phyloP scores from a whole-genome alignment of 35 echinoderm and acorn worm species.

The Strongylocentrotus purpuratus region DNA sequence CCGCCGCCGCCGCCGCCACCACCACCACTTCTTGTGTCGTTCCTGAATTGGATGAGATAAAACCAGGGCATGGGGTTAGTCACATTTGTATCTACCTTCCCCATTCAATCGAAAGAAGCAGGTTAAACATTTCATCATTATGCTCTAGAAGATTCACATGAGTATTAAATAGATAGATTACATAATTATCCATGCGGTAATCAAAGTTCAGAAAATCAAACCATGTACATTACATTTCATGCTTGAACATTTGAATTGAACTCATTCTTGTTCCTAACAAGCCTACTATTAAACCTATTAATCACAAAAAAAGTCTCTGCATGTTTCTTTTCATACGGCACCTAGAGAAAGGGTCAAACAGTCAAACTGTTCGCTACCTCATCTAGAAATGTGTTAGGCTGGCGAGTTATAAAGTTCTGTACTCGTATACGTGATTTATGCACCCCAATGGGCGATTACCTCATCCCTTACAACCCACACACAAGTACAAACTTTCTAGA shows the following conservation, averaged over 20 bases:
- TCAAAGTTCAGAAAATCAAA: background rate
- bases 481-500: background rate
- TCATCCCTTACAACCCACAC: background rate
- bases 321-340: background rate
- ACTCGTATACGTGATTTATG: background rate
- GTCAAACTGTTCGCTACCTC: background rate
- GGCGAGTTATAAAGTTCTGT: background rate
- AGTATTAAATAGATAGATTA: background rate
- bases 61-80: constrained; percentile 19
- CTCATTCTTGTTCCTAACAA: too few species aligned
- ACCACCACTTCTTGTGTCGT: constrained; percentile 1
- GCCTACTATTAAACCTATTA: too few species aligned
- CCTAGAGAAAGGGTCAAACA: background rate
- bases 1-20: background rate
- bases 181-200: background rate
- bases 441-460: background rate
- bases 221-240: background rate
- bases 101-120: background rate
- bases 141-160: background rate
- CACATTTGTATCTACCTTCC: background rate
- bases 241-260: background rate
- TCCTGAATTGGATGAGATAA: constrained; percentile 43
- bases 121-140: background rate
- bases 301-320: background rate
- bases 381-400: background rate